Base-by-base conservation (phyloP, 2,888 invertebrate species). In the Exocentrus adspersus region DNA sequence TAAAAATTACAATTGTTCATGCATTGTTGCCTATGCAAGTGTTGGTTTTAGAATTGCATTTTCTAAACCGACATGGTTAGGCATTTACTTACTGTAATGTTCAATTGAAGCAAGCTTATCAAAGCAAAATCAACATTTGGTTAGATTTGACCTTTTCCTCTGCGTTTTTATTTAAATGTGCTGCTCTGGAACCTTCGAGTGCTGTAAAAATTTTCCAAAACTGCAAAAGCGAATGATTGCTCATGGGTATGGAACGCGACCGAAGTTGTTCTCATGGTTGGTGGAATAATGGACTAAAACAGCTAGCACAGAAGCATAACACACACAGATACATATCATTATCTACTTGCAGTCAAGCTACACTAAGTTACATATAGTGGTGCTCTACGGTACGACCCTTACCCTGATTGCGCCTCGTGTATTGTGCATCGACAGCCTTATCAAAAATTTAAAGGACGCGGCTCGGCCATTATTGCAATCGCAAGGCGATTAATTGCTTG, bases 381-480 rank as follows among this genome's bases (percentile, higher is more conserved):
- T 81, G 79, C 79, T 80, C 76, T 81, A 80, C 75, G 76, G 78
- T 80, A 80, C 80, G 80, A 81, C 80, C 80, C 80, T 81, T 81
- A 82, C 81, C 82, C 82, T 82, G 82, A 81, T 81, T 81, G 76
- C 77, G 79, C 80, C 79, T 79, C 77, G 70, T 77, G 71, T 79
- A 81, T 81, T 81, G 81, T 81, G 80, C 79, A 80, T 78, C 77
- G 80, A 81, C 81, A 81, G 81, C 80, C 80, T 79, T 81, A 77
- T 78, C 72, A 71, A 73, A n/a, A 73, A 68, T 70, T 37, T 68
- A 67, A 65, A 65, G 61, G 62, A 70, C 69, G 65, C 70, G 68
- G 68, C 68, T 66, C 70, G 71, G 66, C 64, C 62, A n/a, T n/a
- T n/a, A n/a, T n/a, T 54, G 59, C 66, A 46, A 64, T 64, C 19